phyloP scores from a whole-genome alignment of 2,888 invertebrate species.

The Tiliacea citrago region DNA sequence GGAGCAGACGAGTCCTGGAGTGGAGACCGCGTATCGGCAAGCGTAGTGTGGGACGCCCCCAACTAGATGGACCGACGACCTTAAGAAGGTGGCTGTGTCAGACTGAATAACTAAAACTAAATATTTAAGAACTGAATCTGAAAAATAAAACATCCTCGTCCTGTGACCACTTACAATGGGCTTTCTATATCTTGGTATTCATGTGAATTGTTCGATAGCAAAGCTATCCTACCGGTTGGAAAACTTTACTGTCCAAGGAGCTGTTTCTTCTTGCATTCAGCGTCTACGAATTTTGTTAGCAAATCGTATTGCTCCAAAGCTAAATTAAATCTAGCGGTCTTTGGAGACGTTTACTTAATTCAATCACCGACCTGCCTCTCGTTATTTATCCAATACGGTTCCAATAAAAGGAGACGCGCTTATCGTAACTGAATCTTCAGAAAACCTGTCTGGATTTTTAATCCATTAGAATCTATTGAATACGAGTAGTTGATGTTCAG shows the following conservation, averaged over 20 bases:
- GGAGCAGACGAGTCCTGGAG: no score
- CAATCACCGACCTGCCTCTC: constrained; percentile 40
- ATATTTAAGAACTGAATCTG: no score
- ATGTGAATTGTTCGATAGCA: constrained; percentile 5
- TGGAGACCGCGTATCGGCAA: no score
- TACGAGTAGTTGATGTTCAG: constrained; percentile 33
- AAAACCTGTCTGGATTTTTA: constrained; percentile 32
- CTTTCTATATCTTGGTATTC: not conserved
- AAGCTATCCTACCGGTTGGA: constrained; percentile 9
- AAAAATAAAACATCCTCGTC: not conserved
- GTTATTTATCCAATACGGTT: constrained; percentile 33
- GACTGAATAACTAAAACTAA: no score
- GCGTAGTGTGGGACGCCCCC: no score
- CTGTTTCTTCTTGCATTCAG: not conserved
- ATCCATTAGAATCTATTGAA: constrained; percentile 50
- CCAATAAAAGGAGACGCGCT: constrained; percentile 37
- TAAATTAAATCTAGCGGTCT: constrained; percentile 34
- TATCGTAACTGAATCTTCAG: constrained; percentile 32
- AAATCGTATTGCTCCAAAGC: constrained; percentile 20
- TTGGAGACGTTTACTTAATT: constrained; percentile 40
- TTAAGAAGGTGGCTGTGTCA: no score
- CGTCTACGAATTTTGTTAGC: constrained; percentile 7
- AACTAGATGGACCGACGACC: no score
- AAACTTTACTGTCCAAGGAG: not conserved
- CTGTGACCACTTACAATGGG: not conserved